Base-by-base conservation (phyloP, 2,797 vertebrate species). In the Syngnathus acus region DNA sequence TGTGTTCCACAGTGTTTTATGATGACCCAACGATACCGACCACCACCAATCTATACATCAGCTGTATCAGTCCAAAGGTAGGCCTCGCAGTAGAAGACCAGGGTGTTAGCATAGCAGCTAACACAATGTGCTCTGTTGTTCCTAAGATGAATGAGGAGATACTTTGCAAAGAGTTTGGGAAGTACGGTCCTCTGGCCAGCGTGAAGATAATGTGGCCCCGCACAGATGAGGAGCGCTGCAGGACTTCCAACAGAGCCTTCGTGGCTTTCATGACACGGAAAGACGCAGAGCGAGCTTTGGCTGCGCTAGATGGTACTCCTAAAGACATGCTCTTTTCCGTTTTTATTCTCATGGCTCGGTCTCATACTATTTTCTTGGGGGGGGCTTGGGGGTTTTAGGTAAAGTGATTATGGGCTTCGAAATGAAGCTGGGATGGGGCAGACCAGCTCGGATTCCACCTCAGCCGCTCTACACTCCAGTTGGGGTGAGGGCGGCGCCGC, bases 191-290 rank as follows among this genome's bases (percentile, higher is more conserved):
- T 0, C 83, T 93, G 77, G 92, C 92, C 71, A 93, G 92, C 14
- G 92, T 93, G 54, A 93, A 93, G 87, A 93, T 93, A 13, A 93
- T 93, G 92, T 93, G 92, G 92, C 92, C 92, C 7, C 89, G 92
- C n/a, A 92, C 90, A 0, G 92, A 92, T 0, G 91, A 93, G 77
- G 92, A 93, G 75, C 86, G 91, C 61, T 87, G 88, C 58, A 72
- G 92, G 71, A 90, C 90, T 47, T 91, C 91, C 17, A 93, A 93
- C 78, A 82, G 92, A 57, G 92, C 92, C 66, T 93, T 93, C 47
- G 92, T 93, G 75, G 92, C 92, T 60, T 93, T 91, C 72, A 93
- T 93, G 92, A 93, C 91, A 0, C 87, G 92, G 9, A 92, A 90
- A 83, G 92, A 93, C 57, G 92, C 92, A 0, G 92, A 93, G 75